Evolutionary conservation across 2,113 vertebrate species (phyloP).

Genomic region (Rhodinocichla rosea): DNA sequence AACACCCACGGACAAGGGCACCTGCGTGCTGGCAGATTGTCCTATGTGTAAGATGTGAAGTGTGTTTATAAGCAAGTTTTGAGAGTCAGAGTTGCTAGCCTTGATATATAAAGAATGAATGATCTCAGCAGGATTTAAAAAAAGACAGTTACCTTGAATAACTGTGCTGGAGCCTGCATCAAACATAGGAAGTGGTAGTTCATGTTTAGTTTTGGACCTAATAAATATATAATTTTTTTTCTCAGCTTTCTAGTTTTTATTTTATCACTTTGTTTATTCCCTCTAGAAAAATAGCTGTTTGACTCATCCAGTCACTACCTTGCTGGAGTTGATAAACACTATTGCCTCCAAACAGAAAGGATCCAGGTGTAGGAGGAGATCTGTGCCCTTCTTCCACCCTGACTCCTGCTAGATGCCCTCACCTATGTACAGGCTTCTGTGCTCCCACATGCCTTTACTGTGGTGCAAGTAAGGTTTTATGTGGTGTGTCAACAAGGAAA

Average conservation of each 20-base stretch:
- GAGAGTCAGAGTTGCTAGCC: background rate
- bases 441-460: background rate
- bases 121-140: background rate
- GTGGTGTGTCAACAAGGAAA: conserved; percentile 20
- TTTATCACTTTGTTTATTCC: background rate
- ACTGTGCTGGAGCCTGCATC: background rate
- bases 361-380: background rate
- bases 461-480: background rate
- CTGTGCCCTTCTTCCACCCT: background rate
- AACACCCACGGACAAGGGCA: conserved; percentile 6
- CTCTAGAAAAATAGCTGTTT: background rate
- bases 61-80: background rate
- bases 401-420: background rate
- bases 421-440: background rate
- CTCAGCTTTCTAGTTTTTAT: background rate
- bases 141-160: background rate
- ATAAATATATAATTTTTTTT: accelerated
- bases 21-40: background rate
- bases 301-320: background rate
- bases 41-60: background rate
- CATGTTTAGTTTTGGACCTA: background rate
- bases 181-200: background rate
- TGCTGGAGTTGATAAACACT: background rate
- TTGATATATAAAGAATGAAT: background rate
- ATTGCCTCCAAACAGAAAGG: background rate